Base-by-base conservation (phyloP, 1,140 invertebrate genomes). In the Ridgeia piscesae region DNA sequence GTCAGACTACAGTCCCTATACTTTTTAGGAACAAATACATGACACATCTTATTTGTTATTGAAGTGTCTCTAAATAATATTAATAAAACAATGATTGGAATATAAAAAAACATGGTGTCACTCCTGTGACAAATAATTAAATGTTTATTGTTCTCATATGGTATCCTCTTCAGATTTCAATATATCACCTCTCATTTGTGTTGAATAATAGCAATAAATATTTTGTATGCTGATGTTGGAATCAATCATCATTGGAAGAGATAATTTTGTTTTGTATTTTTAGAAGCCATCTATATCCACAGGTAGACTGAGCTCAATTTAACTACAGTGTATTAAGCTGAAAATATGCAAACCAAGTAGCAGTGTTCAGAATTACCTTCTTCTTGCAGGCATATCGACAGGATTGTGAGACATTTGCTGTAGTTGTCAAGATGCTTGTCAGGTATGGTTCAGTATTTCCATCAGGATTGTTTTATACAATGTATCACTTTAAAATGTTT, bases 401-500 rank as follows among this genome's bases (percentile, higher is more conserved):
- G 88, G 93, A 94, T 48, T 94, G 93, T 50, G 93, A 93, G 48
- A 94, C 93, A 21, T 93, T 94, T 88, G 93, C 92, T 50, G 93
- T 91, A n/a, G 93, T 94, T 33, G 91, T 91, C 35, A 94, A 94
- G 92, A 92, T 94, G 88, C 93, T 94, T 34, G 91, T 94, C 88
- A 93, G 92, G 93, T 93, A 92, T 6, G 91, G 58, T 90, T 90
- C 35, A 90, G 34, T 31, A 90, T 33, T 34, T 34, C 17, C 6
- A 90, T 31, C n/a, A 34, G 31, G 6, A 31, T 34, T 90, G 89
- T 90, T 90, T 90, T 34, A 34, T 35, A 90, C 17, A 31, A 21
- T n/a, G 89, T n/a, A 34, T 42, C 42, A 9, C 58, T 77, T 77
- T 77, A 77, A 77, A 31, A 77, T 77, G 58, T 1, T 77, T 77